Conservation (phyloP, 2,113 vertebrate species). For the Mastomys coucha region DNA sequence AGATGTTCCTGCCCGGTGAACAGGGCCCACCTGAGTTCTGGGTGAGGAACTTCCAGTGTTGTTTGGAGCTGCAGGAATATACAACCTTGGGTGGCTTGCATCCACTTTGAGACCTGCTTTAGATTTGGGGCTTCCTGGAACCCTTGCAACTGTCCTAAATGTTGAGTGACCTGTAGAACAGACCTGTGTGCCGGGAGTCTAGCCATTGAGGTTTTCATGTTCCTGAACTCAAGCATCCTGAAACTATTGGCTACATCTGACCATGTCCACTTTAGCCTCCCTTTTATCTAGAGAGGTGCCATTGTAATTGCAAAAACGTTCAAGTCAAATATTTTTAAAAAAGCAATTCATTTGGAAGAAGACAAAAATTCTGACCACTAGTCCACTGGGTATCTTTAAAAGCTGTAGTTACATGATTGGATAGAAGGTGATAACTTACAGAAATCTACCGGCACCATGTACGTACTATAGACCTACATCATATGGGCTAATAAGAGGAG, state of each 20-base stretch:
- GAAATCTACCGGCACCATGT: slow-evolving; percentile 96
- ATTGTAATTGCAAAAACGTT: neutral
- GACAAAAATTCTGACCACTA: neutral
- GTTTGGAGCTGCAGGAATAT: too few species aligned
- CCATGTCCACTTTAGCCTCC: neutral
- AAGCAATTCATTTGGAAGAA: neutral
- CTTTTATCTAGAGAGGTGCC: neutral
- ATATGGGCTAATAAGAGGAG: slow-evolving; percentile 94
- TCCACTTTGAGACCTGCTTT: neutral
- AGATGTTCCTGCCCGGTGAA: neutral
- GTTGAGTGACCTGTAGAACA: neutral
- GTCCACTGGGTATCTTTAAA: neutral
- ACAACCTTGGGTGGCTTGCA: too few species aligned
- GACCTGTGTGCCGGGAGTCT: slow-evolving; percentile 20
- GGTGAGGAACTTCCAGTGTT: neutral
- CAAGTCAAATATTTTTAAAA: neutral
- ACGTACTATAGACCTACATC: slow-evolving; percentile 96
- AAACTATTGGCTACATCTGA: too few species aligned
- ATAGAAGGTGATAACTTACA: slow-evolving; percentile 97
- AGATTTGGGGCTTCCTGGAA: neutral
- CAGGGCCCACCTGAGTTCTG: neutral
- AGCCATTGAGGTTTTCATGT: neutral
- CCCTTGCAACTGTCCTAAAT: neutral
- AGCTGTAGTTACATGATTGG: slow-evolving; percentile 91
- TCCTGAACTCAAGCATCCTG: neutral